These are phyloP conservation scores for Lemur catta DNA, from an alignment of 2,797 vertebrate genomes.

Conservation along the genomic window DNA sequence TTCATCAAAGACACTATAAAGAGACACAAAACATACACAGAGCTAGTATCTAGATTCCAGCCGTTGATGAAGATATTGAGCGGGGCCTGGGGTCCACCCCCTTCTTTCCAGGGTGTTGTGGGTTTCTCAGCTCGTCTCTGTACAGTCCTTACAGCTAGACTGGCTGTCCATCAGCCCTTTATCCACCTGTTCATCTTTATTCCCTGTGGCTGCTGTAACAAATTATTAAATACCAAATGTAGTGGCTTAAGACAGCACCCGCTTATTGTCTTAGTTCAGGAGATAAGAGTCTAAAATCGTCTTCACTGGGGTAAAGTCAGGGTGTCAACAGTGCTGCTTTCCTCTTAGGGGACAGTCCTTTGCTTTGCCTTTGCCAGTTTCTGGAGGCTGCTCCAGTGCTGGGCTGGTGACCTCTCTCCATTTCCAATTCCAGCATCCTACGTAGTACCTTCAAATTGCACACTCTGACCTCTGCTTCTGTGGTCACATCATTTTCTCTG, in stretches of 20 bases:
- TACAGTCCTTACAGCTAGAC: background rate
- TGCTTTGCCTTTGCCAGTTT: background rate
- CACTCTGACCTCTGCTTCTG: background rate
- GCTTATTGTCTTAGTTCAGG: background rate
- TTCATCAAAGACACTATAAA: background rate
- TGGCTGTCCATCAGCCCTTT: background rate
- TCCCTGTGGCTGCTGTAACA: background rate
- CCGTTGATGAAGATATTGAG: background rate
- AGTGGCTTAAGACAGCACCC: background rate
- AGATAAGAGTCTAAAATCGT: background rate
- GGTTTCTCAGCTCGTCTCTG: background rate
- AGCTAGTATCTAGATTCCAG: background rate
- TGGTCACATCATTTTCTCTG: background rate
- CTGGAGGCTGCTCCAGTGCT: background rate
- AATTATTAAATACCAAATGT: background rate
- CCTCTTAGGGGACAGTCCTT: background rate
- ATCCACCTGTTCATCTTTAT: background rate
- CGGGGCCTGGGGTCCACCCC: too few species aligned
- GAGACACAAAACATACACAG: background rate
- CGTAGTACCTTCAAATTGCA: accelerated
- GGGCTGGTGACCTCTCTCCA: too few species aligned
- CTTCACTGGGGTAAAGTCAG: background rate
- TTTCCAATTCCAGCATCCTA: background rate
- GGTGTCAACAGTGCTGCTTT: background rate
- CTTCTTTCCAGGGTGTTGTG: background rate